Base-by-base conservation (phyloP, 2,888 invertebrate species). In the Cerceris rybyensis region DNA sequence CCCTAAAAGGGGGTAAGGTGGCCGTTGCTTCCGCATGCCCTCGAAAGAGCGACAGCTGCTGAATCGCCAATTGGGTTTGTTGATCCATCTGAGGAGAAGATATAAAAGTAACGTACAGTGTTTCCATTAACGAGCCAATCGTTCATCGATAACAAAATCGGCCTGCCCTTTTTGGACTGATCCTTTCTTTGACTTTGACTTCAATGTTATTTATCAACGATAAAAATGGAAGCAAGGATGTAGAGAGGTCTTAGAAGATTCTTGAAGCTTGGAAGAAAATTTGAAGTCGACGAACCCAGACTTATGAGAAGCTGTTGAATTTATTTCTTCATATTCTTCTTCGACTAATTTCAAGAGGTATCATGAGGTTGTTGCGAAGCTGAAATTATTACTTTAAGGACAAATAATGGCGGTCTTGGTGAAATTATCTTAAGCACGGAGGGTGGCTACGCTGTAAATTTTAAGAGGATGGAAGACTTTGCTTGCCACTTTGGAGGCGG, bases 51-150 rank as follows among this genome's bases (percentile, higher is more conserved):
- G 66, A 68, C 84, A 80, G 80, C 84, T 86, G 83, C 78, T 72
- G 75, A 83, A 78, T 80, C 68, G 75, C 67, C 83, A 65, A 79
- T 82, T 86, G 81, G 80, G 65, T 61, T 75, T 39, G 54, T 46
- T 60, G 72, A 71, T 75, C 61, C 65, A 68, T 73, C 57, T 65
- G 41, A 28, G 28, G 17, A 69, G 57, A 57, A 58, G 9, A 59
- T 65, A 74, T 75, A 78, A 81, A 70, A 75, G 14, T 75, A 66
- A 82, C 58, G 11, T 61, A 64, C 58, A 7, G 14, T 16, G 55
- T 74, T 75, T 50, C 68, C 64, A 50, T 63, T 13, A 2, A 9
- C 14, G 7, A 7, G 42, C 57, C 16, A n/a, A 66, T 77, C 57
- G 69, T 46, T 2, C 11, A 17, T 17, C 8, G 7, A 63, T 59